Evolutionary conservation across 2,797 vertebrate genomes (phyloP), one percentile per base, ranked within the genome.

Genomic region (Myripristis jacobus): DNA sequence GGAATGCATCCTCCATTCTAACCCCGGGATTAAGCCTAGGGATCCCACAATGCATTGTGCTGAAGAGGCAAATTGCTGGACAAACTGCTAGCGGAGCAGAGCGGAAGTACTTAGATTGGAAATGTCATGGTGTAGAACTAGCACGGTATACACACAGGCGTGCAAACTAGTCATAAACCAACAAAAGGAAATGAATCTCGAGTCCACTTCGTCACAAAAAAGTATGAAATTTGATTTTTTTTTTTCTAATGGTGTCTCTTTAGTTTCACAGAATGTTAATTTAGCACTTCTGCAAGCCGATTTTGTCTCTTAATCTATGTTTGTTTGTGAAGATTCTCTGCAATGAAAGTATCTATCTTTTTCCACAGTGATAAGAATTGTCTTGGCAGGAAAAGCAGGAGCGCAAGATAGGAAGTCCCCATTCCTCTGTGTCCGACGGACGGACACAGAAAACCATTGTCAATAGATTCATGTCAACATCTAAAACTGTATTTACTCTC

Each of bases 21-120:
- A 86, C 82, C 73, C 44, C 12, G 9, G 74, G 79, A 90, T 85
- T 87, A 88, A 77, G 70, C 55, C 66, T 58, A n/a, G 38, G 29
- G 44, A 73, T 87, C 75, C 74, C 84, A 89, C 75, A 87, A 81
- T 87, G 82, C 82, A 79, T 73, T 86, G 74, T 74, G 87, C 84
- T 87, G 81, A 88, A 82, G 1, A 27, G 74, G 70, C 79, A 80
- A 70, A 85, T 48, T 24, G 58, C 59, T 9, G 55, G 75, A 36
- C 75, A 70, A 48, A 63, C 58, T 66, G 76, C 66, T 47, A 6
- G n/a, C 63, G 38, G 65, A 67, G 62, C 29, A 43, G 43, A 61
- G 25, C 1, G n/a, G 56, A 76, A 43, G 66, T 43, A 24, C 52
- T 52, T 60, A 12, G 48, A 38, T 21, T 74, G 53, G 74, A 82